These are phyloP conservation scores for Anoplolepis gracilipes DNA, from an alignment of 1,140 invertebrate genomes.

Conservation along the genomic window DNA sequence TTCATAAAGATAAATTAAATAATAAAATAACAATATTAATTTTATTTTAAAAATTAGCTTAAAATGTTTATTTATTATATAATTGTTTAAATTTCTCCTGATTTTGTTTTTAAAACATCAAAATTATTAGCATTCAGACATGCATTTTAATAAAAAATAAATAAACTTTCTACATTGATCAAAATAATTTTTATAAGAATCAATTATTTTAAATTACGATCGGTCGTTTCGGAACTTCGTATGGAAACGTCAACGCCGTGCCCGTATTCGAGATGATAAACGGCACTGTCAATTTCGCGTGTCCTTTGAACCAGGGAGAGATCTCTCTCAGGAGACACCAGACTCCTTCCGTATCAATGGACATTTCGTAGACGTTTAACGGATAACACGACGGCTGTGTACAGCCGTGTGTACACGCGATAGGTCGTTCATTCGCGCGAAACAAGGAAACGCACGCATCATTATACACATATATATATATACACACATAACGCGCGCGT, in stretches of 20 bases:
- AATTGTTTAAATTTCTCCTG: too few species aligned
- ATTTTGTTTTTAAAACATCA: not conserved
- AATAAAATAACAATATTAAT: not conserved
- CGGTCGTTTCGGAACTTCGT: not conserved
- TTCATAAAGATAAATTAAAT: not conserved
- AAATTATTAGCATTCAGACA: not conserved
- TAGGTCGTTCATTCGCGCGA: constrained; percentile 24
- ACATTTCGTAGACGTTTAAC: constrained; percentile 57
- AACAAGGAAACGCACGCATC: constrained; percentile 37
- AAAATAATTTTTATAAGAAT: not conserved
- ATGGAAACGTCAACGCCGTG: not conserved
- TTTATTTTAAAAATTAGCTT: constrained; percentile 7
- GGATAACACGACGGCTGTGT: constrained; percentile 55
- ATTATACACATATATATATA: not conserved
- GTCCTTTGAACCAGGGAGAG: constrained; percentile 52
- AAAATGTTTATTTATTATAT: too few species aligned
- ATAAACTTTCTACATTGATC: not conserved
- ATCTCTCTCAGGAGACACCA: constrained; percentile 41
- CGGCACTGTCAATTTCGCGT: constrained; percentile 62
- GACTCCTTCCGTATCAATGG: constrained; percentile 50
- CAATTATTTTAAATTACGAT: constrained; percentile 13
- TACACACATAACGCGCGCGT: not conserved
- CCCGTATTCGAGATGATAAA: constrained; percentile 63
- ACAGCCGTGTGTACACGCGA: constrained; percentile 27
- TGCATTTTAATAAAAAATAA: not conserved